Evolutionary conservation across 2,113 vertebrate genomes (phyloP), one percentile per base, ranked within the genome.

Genomic region (Pygoscelis antarcticus): DNA sequence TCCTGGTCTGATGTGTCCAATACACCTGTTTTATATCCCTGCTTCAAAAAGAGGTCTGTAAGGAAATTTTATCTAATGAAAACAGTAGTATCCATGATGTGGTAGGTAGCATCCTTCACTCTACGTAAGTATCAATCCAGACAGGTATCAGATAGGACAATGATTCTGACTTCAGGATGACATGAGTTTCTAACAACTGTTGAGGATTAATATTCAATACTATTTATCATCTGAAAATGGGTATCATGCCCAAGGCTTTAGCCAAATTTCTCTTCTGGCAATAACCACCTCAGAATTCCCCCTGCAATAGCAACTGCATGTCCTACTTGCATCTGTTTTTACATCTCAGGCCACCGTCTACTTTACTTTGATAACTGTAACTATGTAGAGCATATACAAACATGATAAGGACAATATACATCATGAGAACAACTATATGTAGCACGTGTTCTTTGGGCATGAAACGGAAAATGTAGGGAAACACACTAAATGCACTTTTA

Each of bases 291-390:
- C 29, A 21, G 71, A 68, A 79, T 66, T 49, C 27, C 19, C 51
- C 20, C 30, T 46, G 66, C 17, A 87, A 42, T 6, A 80, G 30
- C 82, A 88, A 27, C 30, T 79, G 36, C 42, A 66, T 9, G 10
- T 49, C 46, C 61, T 89, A 11, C 34, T 69, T 42, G 34, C 32
- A 32, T 30, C 46, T 36, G 29, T 22, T 77, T 74, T 47, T 54
- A 62, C 27, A 38, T 62, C 51, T 46, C 20, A 40, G 66, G 9
- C 34, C 2, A 0, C 1, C 3, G n/a, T 70, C 32, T 8, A 6
- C 71, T 66, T 57, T 8, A 6, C 71, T 66, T 57, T 30, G 30
- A 7, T n/a, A 57, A 70, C 38, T 27, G 5, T 27, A 64, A 61
- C 32, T 60, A 25, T 7, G 10, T 6, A 78, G 52, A 79, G 27